Evolutionary conservation across 2,888 invertebrate species (phyloP), one percentile per base, ranked within the genome.

Genomic region (Mylabris sibirica): DNA sequence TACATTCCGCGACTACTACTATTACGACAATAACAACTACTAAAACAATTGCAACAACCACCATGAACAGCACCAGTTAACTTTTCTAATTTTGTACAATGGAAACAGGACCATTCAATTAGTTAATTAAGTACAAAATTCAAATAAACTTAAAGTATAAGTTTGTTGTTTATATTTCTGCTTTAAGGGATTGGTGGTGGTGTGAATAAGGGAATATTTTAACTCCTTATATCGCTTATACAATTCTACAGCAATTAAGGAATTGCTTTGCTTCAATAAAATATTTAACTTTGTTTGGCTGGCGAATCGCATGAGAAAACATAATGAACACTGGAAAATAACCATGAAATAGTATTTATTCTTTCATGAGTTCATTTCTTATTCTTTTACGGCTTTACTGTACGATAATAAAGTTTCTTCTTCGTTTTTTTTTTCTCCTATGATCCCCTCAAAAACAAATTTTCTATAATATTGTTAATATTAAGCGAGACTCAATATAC

Each of bases 201-300:
- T 49, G 49, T 67, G 73, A 75, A 76, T 72, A 76, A 69, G 67
- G 64, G 68, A 71, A 71, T 73, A 69, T 22, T 71, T 73, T 65
- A 67, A 41, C 69, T 73, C 41, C 68, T 73, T 68, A 62, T 69
- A 69, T 70, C 68, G 65, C 66, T 49, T 20, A 20, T 20, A 72
- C 76, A 74, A 72, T 75, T 72, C 72, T 72, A 68, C 73, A 74
- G 78, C 79, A 78, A 80, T 79, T 80, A 80, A 77, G 78, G 75
- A 77, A 80, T 79, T 79, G 76, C 80, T 77, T 74, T 73, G 75
- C 74, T 72, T 72, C 77, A 76, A 76, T 80, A 78, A 79, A 80
- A 80, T 79, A 79, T 80, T 80, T 77, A 78, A 80, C 75, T 78
- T 77, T 77, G 79, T 79, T 78, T 72, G 65, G 72, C 72, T 67